These are phyloP conservation scores for Diabrotica virgifera DNA, from an alignment of 1,140 invertebrate species.

Conservation along the genomic window DNA sequence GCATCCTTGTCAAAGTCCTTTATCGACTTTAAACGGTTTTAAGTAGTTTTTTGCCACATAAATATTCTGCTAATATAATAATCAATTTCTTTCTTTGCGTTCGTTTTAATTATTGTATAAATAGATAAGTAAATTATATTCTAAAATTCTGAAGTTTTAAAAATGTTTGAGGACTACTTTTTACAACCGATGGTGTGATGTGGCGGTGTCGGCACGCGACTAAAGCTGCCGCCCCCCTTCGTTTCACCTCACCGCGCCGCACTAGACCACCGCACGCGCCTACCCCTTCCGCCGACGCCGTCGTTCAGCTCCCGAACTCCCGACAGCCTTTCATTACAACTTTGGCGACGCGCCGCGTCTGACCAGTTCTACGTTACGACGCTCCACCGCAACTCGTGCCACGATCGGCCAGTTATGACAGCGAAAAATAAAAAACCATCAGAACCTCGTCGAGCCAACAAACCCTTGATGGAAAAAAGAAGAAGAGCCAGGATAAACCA, in stretches of 20 bases:
- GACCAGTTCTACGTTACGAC: slow-evolving; percentile 17
- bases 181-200: slow-evolving; percentile 41
- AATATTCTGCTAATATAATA: too few species aligned
- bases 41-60: too few species aligned
- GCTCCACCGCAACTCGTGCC: background rate
- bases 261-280: slow-evolving; percentile 34
- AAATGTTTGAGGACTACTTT: slow-evolving; percentile 30
- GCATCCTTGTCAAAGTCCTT: too few species aligned
- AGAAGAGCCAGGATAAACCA: slow-evolving; percentile 85
- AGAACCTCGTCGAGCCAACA: slow-evolving; percentile 64
- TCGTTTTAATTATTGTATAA: background rate
- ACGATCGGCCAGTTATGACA: slow-evolving; percentile 36
- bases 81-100: too few species aligned
- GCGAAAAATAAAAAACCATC: slow-evolving; percentile 43
- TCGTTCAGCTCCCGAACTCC: slow-evolving; percentile 15
- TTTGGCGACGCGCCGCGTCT: slow-evolving; percentile 16
- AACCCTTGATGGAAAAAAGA: slow-evolving; percentile 90
- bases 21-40: too few species aligned
- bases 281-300: slow-evolving; percentile 30
- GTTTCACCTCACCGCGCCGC: slow-evolving; percentile 25
- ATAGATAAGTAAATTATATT: background rate
- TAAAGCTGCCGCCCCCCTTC: slow-evolving; percentile 37
- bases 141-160: background rate
- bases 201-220: slow-evolving; percentile 50
- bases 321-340: slow-evolving; percentile 13